A percentile compares a stretch with the other conserved stretches of the same genome.
phyloP scores from a whole-genome alignment of 1,140 invertebrate genomes.

The Amphibalanus amphitrite region DNA sequence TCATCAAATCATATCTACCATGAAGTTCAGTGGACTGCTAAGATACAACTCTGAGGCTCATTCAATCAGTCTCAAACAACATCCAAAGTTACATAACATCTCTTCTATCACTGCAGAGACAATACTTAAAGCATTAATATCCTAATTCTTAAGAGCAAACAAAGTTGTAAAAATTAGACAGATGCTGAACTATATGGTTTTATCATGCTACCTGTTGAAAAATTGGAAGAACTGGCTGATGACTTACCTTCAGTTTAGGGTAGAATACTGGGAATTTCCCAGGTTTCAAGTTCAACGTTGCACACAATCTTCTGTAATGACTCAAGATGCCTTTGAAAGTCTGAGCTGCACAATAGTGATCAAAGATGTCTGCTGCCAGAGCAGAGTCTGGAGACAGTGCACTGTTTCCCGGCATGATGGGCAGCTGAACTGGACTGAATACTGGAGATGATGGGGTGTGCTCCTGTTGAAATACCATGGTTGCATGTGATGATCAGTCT shows the following conservation, averaged over 20 bases:
- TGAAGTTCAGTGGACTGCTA: neutral
- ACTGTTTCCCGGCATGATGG: neutral
- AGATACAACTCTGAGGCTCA: neutral
- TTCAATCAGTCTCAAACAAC: neutral
- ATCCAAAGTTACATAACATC: neutral
- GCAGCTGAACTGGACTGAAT: neutral
- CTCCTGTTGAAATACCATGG: neutral
- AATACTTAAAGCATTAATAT: too few species aligned
- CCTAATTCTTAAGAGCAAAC: too few species aligned
- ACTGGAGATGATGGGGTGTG: neutral
- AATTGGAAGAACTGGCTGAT: too few species aligned
- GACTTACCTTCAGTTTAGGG: constrained; percentile 58
- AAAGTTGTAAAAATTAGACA: too few species aligned
- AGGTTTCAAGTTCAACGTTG: constrained; percentile 63
- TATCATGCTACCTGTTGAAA: too few species aligned
- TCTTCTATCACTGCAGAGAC: too few species aligned
- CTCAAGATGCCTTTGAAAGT: constrained; percentile 81
- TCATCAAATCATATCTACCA: constrained; percentile 9
- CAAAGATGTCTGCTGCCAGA: constrained; percentile 66
- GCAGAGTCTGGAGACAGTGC: constrained; percentile 31
- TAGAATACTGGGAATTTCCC: constrained; percentile 70
- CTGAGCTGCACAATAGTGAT: constrained; percentile 72
- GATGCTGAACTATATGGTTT: too few species aligned
- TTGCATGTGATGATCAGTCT: neutral
- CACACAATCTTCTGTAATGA: constrained; percentile 66